Percentiles rank a stretch among this genome's conserved stretches.
These are phyloP conservation scores for Clivina fossor DNA, from an alignment of 2,888 invertebrate species.

Conservation along the genomic window DNA sequence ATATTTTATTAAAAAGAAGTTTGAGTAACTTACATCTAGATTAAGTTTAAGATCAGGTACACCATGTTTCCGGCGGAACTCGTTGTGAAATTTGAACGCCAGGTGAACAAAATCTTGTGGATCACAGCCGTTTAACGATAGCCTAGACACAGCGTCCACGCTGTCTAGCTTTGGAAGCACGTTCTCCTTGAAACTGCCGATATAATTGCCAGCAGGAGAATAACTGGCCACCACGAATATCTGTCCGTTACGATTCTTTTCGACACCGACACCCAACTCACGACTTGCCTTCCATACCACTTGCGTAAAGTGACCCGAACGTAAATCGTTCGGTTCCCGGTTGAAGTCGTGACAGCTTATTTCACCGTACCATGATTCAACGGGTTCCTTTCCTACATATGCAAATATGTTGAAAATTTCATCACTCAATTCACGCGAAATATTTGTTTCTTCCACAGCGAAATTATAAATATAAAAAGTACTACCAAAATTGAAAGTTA, in stretches of 20 bases:
- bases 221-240: slow-evolving; percentile 89
- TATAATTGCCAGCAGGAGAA: slow-evolving; percentile 85
- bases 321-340: slow-evolving; percentile 62
- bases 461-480: no score
- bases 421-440: no score
- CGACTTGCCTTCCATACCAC: slow-evolving; percentile 69
- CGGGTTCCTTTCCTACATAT: slow-evolving; percentile 45
- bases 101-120: slow-evolving; percentile 53
- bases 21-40: slow-evolving; percentile 51
- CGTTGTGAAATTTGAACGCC: slow-evolving; percentile 62
- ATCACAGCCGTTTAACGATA: slow-evolving; percentile 42
- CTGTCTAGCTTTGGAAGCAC: slow-evolving; percentile 62
- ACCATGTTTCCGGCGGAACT: slow-evolving; percentile 61
- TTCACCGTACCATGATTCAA: slow-evolving; percentile 61
- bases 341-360: slow-evolving; percentile 64
- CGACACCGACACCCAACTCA: slow-evolving; percentile 68
- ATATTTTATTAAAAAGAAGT: no score
- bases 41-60: slow-evolving; percentile 59
- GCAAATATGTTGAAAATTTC: no score
- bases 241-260: slow-evolving; percentile 69
- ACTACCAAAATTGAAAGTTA: no score
- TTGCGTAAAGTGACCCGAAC: slow-evolving; percentile 73
- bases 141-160: slow-evolving; percentile 41
- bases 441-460: no score
- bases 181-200: slow-evolving; percentile 72